phyloP scores from a whole-genome alignment of 2,888 invertebrate genomes.

The Adelognathus sp. region DNA sequence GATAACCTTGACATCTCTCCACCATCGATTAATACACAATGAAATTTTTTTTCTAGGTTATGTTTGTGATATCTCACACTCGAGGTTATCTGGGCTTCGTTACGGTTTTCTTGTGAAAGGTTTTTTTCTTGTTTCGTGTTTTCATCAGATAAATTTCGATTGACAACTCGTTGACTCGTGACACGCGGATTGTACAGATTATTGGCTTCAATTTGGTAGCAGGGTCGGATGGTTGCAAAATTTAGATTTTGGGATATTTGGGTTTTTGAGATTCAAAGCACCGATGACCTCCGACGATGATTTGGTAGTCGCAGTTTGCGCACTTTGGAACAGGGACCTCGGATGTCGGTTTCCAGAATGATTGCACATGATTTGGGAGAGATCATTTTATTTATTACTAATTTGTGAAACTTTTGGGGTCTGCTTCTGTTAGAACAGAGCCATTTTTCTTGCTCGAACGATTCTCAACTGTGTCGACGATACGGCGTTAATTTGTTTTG shows the following conservation, averaged over 20 bases:
- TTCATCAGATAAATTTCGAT: conserved; percentile 1
- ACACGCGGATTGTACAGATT: background rate
- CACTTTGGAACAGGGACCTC: background rate
- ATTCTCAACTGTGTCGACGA: background rate
- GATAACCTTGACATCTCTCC: background rate
- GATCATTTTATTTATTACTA: background rate
- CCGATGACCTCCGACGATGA: background rate
- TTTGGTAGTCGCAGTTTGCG: background rate
- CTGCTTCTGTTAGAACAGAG: background rate
- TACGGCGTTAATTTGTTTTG: background rate
- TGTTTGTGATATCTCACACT: conserved; percentile 42
- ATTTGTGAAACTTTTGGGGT: background rate
- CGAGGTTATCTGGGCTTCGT: conserved; percentile 71
- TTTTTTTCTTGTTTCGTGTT: background rate
- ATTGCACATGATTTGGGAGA: background rate
- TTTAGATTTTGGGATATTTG: background rate
- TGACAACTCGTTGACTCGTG: conserved; percentile 37
- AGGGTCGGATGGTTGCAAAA: background rate
- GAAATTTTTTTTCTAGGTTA: conserved; percentile 56
- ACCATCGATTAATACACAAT: background rate
- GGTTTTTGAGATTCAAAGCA: background rate
- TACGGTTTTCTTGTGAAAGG: no score
- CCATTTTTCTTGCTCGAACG: background rate
- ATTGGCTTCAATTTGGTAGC: background rate
- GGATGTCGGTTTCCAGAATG: background rate